Evolutionary conservation across 64 coral and sea anemone genomes (phyloP).

Genomic region (Stichodactyla helianthus): DNA sequence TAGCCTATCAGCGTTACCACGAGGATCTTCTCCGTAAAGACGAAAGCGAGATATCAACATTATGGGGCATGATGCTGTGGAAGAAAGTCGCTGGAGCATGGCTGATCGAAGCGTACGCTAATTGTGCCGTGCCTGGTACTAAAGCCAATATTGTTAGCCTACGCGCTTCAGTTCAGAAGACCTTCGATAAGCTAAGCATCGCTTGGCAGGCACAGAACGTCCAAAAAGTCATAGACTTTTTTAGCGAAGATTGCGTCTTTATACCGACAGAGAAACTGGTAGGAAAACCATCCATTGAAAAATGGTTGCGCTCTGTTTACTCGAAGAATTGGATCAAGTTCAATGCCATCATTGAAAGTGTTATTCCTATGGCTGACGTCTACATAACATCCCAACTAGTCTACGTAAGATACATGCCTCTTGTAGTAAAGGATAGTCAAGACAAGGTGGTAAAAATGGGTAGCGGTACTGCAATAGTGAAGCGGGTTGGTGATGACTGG

Average conservation of each 20-base stretch:
- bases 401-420: background rate
- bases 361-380: constrained; percentile 10
- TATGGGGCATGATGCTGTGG: constrained; percentile 26
- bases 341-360: background rate
- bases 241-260: constrained; percentile 29
- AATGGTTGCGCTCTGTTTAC: background rate
- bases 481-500: background rate
- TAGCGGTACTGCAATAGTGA: constrained; percentile 18
- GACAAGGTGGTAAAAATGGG: background rate
- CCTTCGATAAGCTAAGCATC: background rate
- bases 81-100: constrained; percentile 23
- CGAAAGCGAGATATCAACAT: constrained; percentile 14
- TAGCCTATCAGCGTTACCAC: constrained; percentile 24
- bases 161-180: background rate
- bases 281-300: background rate
- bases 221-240: constrained; percentile 2
- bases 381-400: background rate
- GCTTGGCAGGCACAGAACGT: constrained; percentile 4
- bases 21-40: constrained; percentile 20
- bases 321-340: constrained; percentile 5
- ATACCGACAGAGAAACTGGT: background rate
- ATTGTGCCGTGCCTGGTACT: constrained; percentile 13
- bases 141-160: background rate
- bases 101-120: constrained; percentile 25
- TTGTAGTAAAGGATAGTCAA: background rate